Base-by-base conservation (phyloP, 30 jellyfish, hydroid and myxozoan species). In the Phacellophora camtschatica region DNA sequence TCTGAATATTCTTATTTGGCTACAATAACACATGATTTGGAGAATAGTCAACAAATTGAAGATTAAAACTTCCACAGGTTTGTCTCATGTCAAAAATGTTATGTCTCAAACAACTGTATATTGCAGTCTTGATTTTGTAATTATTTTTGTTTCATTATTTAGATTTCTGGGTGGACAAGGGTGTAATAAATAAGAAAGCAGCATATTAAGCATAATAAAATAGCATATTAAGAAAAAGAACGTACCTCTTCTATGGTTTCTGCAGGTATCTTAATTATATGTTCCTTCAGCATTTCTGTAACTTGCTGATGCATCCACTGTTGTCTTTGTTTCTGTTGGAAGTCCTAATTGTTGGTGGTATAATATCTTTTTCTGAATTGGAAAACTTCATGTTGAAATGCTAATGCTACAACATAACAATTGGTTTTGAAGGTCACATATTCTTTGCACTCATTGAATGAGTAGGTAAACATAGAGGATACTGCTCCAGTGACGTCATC, bases 311-410 rank as follows among this genome's bases (percentile, higher is more conserved):
- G 69, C 69, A 55, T 15, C 69, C 69, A 55, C 34, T 55, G 43
- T 55, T 55, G 69, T 15, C 22, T 55, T 55, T 55, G 41, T 55
- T 27, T 55, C 34, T 55, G 69, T 55, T 15, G 69, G 43, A 55
- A 55, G 69, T 15, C 69, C 36, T 55, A 18, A 55, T 55, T 55
- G 69, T 55, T 55, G 69, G 69, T 55, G 69, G 69, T 55, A 55
- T 55, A 15, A 55, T 32, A 55, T 55, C 69, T 55, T 55, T 32
- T 55, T 55, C 69, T 55, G 69, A 55, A 55, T 15, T 55, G 39
- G 69, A 55, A 55, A 55, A 27, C 69, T 55, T 55, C 69, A 55
- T 55, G 69, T 55, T 55, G 69, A 55, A 55, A 55, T 55, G 69
- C 69, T 15, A 55, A 2, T 55, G 69, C 34, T 32, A 55, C 69